Percentiles rank a stretch among this genome's conserved stretches.
These are phyloP conservation scores for Astropecten irregularis DNA, from an alignment of 53 echinoderm and acorn worm genomes.

Conservation along the genomic window DNA sequence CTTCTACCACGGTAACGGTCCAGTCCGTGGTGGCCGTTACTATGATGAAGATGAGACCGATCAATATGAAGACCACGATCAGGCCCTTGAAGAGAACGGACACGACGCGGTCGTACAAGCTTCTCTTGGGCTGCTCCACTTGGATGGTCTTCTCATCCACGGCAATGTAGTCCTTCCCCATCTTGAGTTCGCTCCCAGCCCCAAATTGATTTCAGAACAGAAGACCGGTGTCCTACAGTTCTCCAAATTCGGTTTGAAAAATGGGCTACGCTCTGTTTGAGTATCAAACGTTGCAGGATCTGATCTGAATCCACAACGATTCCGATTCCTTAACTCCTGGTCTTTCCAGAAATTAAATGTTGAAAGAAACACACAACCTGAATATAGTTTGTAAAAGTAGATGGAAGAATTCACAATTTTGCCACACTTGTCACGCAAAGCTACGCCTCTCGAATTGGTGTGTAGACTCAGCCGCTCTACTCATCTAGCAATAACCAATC, in stretches of 20 bases:
- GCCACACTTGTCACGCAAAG: too few relatives aligned
- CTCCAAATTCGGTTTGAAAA: too few relatives aligned
- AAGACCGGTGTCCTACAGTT: background rate
- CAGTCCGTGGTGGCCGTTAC: conserved; percentile 23
- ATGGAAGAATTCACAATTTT: too few relatives aligned
- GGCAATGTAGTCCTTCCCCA: conserved; percentile 16
- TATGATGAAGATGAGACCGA: conserved; percentile 22
- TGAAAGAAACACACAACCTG: too few relatives aligned
- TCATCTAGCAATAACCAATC: conserved; percentile 4
- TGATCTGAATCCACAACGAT: too few relatives aligned
- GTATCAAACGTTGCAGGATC: too few relatives aligned
- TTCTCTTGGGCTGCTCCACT: background rate
- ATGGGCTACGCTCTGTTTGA: too few relatives aligned
- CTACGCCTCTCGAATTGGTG: too few relatives aligned
- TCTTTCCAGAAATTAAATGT: too few relatives aligned
- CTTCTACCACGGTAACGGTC: background rate
- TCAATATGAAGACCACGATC: conserved; percentile 6
- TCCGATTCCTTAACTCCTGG: too few relatives aligned
- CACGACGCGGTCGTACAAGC: background rate
- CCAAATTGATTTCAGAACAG: background rate
- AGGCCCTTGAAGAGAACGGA: background rate
- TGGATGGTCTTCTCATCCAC: background rate
- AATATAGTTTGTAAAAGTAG: too few relatives aligned
- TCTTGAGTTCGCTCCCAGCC: background rate
- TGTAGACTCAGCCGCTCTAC: background rate